Base-by-base conservation (phyloP, 2,888 invertebrate genomes). In the Drosophila testacea region DNA sequence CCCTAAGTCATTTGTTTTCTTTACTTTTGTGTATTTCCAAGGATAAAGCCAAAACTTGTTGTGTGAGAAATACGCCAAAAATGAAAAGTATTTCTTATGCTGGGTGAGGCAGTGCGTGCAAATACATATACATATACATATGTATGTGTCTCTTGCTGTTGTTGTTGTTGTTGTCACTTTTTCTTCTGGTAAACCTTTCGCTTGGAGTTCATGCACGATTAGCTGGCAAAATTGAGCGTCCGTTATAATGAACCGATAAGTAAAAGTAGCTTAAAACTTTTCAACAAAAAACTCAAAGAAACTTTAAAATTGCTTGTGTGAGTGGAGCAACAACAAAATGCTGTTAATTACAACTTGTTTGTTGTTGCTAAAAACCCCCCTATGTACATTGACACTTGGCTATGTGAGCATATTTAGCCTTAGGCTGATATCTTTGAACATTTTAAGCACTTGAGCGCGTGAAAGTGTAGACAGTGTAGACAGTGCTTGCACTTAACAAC, bases 221-320 rank as follows among this genome's bases (percentile, higher is more conserved):
- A 80, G 78, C 72, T 84, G 69, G 85, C 85, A 79, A 82, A 87
- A 60, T 73, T 81, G 44, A 56, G 54, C 65, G 83, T 64, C 73
- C 77, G 84, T 81, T 85, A 83, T 88, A 88, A 81, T 79, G 81
- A 88, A 79, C 77, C 81, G 81, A 81, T 89, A 85, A 89, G 87
- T 89, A 89, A 87, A 89, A 87, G 87, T 89, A 86, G 89, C 87
- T 87, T 87, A 89, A 62, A 62, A 60, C 68, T 82, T 82, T 82
- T 78, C 76, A 79, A 64, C 56, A 62, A 61, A 46, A 1, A 28
- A 56, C 9, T 5, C 5, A 16, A 28, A n/a, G 16, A 56, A 48
- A 46, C 10, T 22, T 62, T 22, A 52, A 61, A 36, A 36, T 51
- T 44, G 59, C 67, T 66, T 44, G 44, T 57, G 61, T 73, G 69